phyloP scores from a whole-genome alignment of 2,888 invertebrate species.

The Nemapogon koenigi region DNA sequence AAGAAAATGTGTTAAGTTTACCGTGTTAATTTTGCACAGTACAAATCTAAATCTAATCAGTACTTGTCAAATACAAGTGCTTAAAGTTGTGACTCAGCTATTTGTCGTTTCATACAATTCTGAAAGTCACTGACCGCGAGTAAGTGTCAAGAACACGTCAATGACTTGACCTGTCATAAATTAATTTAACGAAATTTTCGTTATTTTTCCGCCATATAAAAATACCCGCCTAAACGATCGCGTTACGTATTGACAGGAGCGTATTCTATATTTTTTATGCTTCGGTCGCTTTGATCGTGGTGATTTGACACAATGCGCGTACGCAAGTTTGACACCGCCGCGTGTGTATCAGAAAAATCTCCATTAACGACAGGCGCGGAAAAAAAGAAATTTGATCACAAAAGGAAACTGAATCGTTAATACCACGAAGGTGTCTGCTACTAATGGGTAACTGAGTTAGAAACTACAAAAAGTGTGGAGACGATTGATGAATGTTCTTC shows the following conservation, averaged over 20 bases:
- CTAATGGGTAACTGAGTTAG: constrained; percentile 42
- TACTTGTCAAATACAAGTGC: no score
- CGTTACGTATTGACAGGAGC: constrained; percentile 38
- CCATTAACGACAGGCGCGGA: constrained; percentile 54
- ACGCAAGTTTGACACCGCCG: constrained; percentile 15
- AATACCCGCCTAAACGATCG: constrained; percentile 2
- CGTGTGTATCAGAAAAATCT: constrained; percentile 46
- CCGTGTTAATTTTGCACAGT: no score
- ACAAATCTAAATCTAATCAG: no score
- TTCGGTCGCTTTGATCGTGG: constrained; percentile 40
- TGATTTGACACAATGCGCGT: constrained; percentile 54
- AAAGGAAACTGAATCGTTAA: constrained; percentile 50
- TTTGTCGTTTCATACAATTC: constrained; percentile 4
- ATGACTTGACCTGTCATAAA: constrained; percentile 2
- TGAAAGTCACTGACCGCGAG: constrained; percentile 5
- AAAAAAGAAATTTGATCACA: constrained; percentile 40
- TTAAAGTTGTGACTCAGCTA: constrained; percentile 8
- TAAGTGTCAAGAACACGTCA: constrained; percentile 8
- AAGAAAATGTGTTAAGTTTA: no score
- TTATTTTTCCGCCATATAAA: not conserved
- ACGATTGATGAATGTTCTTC: no score
- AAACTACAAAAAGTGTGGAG: constrained; percentile 23
- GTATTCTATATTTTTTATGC: constrained; percentile 26
- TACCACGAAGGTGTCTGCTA: constrained; percentile 49
- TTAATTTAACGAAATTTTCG: not conserved